These are phyloP conservation scores for Parasteatoda lunata DNA, from an alignment of 2,888 invertebrate genomes.

Conservation along the genomic window DNA sequence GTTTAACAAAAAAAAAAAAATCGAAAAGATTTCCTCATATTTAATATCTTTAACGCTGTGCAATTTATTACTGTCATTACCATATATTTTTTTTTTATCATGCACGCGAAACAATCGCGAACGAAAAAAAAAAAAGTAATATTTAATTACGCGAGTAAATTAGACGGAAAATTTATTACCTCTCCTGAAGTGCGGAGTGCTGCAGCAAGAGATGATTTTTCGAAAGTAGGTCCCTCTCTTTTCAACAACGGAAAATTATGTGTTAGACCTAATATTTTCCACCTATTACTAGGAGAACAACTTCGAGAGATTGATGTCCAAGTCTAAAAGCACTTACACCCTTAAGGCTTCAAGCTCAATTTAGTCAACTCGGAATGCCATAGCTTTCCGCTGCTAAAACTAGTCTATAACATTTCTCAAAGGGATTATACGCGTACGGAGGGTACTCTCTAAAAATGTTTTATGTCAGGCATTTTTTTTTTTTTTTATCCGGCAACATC, in stretches of 20 bases:
- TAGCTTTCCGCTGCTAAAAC: constrained; percentile 4
- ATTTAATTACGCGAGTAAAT: not conserved
- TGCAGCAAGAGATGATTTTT: not conserved
- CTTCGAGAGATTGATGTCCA: constrained; percentile 43
- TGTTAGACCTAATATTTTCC: not conserved
- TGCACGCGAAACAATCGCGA: not conserved
- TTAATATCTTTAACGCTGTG: too few relatives aligned
- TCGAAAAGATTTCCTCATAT: too few relatives aligned
- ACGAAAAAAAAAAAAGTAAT: too few relatives aligned
- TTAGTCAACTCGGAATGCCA: constrained; percentile 27
- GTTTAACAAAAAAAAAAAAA: too few relatives aligned
- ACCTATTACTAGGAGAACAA: not conserved
- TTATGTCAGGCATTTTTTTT: constrained; percentile 14
- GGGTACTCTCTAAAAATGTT: constrained; percentile 31
- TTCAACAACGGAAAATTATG: constrained; percentile 3
- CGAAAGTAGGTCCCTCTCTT: not conserved
- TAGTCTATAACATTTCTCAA: constrained; percentile 26
- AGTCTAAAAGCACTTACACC: constrained; percentile 37
- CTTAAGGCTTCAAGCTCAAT: constrained; percentile 53
- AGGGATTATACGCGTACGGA: constrained; percentile 33
- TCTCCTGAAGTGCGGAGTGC: not conserved
- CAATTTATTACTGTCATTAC: too few relatives aligned
- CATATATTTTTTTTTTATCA: not conserved
- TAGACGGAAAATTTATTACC: not conserved
- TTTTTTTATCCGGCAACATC: constrained; percentile 20